phyloP scores from a whole-genome alignment of 2,797 vertebrate genomes.

The Dipus sagitta region DNA sequence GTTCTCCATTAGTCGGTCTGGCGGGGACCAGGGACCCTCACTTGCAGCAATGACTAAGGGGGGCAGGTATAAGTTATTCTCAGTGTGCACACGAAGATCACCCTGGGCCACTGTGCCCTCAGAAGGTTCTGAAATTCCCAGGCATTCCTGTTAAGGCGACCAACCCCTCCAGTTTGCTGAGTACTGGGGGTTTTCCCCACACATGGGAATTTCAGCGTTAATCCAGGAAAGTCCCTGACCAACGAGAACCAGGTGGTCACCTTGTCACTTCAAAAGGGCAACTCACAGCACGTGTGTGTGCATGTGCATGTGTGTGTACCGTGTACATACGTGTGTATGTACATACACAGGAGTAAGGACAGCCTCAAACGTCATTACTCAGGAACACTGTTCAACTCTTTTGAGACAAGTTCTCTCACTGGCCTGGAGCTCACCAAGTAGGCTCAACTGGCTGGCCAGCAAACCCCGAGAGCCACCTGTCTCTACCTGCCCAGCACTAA shows the following conservation, averaged over 20 bases:
- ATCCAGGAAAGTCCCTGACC: constrained; percentile 44
- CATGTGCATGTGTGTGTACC: too few species aligned
- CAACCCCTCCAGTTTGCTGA: not conserved
- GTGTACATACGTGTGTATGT: too few species aligned
- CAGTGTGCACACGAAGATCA: not conserved
- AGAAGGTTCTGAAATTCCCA: not conserved
- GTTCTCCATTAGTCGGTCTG: not conserved
- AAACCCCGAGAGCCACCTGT: too few species aligned
- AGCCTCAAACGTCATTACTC: too few species aligned
- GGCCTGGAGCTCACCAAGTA: too few species aligned
- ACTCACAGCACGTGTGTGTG: too few species aligned
- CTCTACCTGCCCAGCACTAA: too few species aligned
- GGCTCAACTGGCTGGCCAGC: too few species aligned
- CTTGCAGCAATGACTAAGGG: not conserved
- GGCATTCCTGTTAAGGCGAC: not conserved
- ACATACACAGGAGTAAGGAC: too few species aligned
- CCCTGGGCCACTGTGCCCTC: not conserved
- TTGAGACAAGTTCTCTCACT: too few species aligned
- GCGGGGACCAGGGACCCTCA: not conserved
- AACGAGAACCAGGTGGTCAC: not conserved
- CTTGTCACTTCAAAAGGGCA: not conserved
- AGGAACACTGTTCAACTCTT: too few species aligned
- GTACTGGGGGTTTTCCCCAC: constrained; percentile 6
- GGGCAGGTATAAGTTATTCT: accelerated
- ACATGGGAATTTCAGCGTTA: not conserved